Evolutionary conservation across 1,140 invertebrate genomes (phyloP), one percentile per base, ranked within the genome.

Genomic region (Stratiolaelaps scimitus): DNA sequence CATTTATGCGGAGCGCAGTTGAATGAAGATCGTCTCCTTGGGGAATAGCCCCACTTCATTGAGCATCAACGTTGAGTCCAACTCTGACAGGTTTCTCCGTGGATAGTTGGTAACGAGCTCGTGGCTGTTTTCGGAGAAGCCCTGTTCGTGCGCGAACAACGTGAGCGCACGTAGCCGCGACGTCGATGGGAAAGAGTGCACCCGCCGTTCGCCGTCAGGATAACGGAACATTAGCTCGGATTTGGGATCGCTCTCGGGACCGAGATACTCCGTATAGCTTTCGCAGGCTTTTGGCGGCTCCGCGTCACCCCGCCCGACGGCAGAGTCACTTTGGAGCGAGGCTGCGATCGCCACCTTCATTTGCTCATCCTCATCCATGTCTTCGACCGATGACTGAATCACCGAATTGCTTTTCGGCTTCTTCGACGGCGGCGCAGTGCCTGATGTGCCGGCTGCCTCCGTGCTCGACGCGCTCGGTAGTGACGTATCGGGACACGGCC

Each of bases 41-140:
- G 78, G 75, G 67, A 73, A 74, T 1, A 80, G 71, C 13, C 75
- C 75, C 29, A 72, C 73, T 28, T 78, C 75, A 68, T 75, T 73
- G n/a, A 80, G 68, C 19, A 77, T 76, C 26, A 71, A 69, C n/a
- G 69, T 68, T 53, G 69, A 68, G 64, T 76, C 72, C 67, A 78
- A 70, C 29, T 74, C 69, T 10, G 76, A 76, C 17, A 80, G 66
- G 28, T 76, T 72, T 53, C 75, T 70, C 19, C 75, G 70, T 17
- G 78, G 79, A 70, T 77, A 80, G 68, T 78, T 78, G 67, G 78
- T 79, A 2, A 80, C 74, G 29, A 80, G 71, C 72, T 80, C 78
- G 71, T 75, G 78, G n/a, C 73, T 71, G 43, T 77, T 74, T 64
- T 70, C 71, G 43, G 70, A 67, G 68, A 72, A 80, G 7, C 78